These are phyloP conservation scores for Masnerella sp. DNA, from an alignment of 2,888 invertebrate genomes.

Conservation along the genomic window DNA sequence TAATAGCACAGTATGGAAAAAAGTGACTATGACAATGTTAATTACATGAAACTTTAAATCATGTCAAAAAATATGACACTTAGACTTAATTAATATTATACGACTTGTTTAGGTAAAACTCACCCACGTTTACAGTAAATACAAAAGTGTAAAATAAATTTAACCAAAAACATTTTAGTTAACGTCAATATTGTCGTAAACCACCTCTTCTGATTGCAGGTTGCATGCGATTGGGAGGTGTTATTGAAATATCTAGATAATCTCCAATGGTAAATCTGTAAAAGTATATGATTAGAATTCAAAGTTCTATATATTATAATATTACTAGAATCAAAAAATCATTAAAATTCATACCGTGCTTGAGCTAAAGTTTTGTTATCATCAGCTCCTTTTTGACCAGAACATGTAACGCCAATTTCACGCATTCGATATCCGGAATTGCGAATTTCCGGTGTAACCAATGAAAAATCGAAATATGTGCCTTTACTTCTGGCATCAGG, in stretches of 20 bases:
- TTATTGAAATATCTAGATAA: constrained; percentile 97
- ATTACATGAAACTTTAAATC: no score
- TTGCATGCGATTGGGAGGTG: constrained; percentile 88
- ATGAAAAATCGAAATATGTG: constrained; percentile 97
- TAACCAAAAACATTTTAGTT: constrained; percentile 22
- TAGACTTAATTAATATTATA: not conserved
- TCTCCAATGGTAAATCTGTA: constrained; percentile 95
- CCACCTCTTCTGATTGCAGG: constrained; percentile 82
- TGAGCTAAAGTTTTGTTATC: constrained; percentile 94
- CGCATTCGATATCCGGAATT: constrained; percentile 91
- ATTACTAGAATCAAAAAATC: not conserved
- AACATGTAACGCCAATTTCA: constrained; percentile 96
- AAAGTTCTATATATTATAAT: not conserved
- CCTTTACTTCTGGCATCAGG: constrained; percentile 97
- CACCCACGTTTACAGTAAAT: not conserved
- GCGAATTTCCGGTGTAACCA: constrained; percentile 89
- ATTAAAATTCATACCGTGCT: constrained; percentile 78
- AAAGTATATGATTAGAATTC: not conserved
- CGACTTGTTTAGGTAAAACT: not conserved
- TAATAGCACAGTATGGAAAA: not conserved
- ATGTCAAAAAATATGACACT: not conserved
- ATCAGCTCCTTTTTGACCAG: constrained; percentile 94
- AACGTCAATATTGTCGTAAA: constrained; percentile 78
- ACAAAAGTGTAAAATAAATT: constrained; percentile 2
- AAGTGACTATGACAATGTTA: not conserved